Conservation (phyloP, 2,113 vertebrate species). For the Dasypus novemcinctus region DNA sequence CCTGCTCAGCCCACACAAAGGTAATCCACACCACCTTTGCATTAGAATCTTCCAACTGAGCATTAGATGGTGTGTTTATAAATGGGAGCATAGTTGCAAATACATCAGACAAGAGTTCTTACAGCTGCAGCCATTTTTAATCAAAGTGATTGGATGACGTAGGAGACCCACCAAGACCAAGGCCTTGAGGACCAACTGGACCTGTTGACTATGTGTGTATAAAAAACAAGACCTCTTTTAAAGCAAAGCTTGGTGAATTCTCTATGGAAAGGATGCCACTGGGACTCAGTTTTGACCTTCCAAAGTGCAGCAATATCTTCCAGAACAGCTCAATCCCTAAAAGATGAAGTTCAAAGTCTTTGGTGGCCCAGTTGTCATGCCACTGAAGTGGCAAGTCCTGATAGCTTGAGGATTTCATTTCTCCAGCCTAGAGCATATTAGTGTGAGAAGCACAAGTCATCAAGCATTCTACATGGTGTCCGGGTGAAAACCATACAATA, state of each 20-base stretch:
- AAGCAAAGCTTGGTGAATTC: constrained; percentile 83
- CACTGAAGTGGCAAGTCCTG: constrained; percentile 66
- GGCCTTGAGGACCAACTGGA: constrained; percentile 64
- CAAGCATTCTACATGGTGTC: constrained; percentile 63
- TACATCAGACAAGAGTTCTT: constrained; percentile 83
- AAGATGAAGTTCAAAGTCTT: constrained; percentile 74
- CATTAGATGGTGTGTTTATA: constrained; percentile 72
- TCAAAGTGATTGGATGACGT: constrained; percentile 82
- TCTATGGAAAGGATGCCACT: constrained; percentile 69
- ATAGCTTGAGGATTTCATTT: constrained; percentile 72
- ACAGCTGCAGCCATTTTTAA: constrained; percentile 83
- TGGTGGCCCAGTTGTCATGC: constrained; percentile 71
- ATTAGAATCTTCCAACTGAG: constrained; percentile 70
- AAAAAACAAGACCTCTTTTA: constrained; percentile 81
- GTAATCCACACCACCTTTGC: constrained; percentile 61
- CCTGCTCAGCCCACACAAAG: constrained; percentile 62
- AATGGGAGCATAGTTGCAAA: constrained; percentile 82
- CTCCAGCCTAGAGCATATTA: constrained; percentile 70
- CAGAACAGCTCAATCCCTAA: constrained; percentile 42
- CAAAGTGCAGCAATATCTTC: constrained; percentile 71
- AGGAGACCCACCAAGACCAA: constrained; percentile 76
- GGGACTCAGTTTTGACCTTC: constrained; percentile 60
- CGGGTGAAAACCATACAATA: constrained; percentile 76
- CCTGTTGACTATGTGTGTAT: constrained; percentile 78
- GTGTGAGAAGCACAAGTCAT: constrained; percentile 57